phyloP scores from a whole-genome alignment of 2,888 invertebrate species.

The Hyalella azteca region DNA sequence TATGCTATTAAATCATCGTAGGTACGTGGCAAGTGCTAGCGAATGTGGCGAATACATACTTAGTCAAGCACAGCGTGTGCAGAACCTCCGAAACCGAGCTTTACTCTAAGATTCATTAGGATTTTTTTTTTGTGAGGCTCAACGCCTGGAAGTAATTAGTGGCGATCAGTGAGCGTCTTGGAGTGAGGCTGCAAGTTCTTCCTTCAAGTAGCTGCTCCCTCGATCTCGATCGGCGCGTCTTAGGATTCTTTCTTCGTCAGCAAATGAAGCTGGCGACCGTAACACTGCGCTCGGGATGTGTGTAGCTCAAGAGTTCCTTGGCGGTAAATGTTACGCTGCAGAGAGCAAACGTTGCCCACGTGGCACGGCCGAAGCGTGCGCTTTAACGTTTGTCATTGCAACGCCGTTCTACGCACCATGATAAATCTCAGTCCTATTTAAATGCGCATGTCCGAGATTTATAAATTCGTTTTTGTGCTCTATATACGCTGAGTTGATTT shows the following conservation, averaged over 20 bases:
- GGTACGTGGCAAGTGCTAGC: background rate
- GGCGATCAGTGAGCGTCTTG: slow-evolving; percentile 39
- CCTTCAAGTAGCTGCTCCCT: slow-evolving; percentile 35
- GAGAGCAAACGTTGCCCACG: slow-evolving; percentile 17
- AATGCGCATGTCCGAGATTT: no score
- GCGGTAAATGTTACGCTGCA: background rate
- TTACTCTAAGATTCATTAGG: slow-evolving; percentile 33
- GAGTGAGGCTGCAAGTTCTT: slow-evolving; percentile 25
- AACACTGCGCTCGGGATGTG: background rate
- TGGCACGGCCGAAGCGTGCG: background rate
- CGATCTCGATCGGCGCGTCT: background rate
- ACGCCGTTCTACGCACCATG: no score
- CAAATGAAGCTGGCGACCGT: slow-evolving; percentile 11
- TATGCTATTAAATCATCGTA: background rate
- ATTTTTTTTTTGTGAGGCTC: slow-evolving; percentile 36
- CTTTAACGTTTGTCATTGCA: background rate
- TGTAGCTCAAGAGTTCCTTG: background rate
- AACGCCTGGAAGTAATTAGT: slow-evolving; percentile 39
- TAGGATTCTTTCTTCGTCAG: background rate
- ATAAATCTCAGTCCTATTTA: no score
- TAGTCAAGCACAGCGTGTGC: background rate
- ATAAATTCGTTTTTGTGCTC: no score
- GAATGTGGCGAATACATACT: background rate
- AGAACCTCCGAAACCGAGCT: background rate
- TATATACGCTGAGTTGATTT: no score